Conservation (phyloP, 2,113 vertebrate genomes). For the Pristiophorus japonicus region DNA sequence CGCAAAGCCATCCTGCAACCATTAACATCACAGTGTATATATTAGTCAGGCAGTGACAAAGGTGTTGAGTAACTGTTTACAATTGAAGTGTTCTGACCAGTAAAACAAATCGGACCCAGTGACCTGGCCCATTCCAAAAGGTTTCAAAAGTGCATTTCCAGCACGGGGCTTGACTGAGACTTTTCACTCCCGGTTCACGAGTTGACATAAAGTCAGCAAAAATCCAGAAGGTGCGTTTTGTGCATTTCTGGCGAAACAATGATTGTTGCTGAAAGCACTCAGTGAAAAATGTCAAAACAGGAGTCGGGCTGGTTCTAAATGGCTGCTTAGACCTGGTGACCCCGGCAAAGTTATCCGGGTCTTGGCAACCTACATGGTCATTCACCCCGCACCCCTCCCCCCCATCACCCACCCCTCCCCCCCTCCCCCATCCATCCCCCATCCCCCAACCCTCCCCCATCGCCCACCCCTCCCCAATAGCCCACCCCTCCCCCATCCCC, state of each 20-base stretch:
- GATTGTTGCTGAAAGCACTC: not conserved
- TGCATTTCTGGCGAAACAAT: not conserved
- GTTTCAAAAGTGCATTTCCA: not conserved
- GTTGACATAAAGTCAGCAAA: not conserved
- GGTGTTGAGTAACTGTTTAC: not conserved
- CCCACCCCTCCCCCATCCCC: no score
- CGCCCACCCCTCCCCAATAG: not conserved
- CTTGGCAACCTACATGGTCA: not conserved
- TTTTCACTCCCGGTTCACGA: not conserved
- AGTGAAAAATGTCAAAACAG: conserved; percentile 28
- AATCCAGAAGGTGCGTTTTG: not conserved
- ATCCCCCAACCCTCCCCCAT: no score
- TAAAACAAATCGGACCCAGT: not conserved
- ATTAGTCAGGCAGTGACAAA: not conserved
- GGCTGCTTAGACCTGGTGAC: not conserved
- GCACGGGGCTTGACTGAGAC: not conserved
- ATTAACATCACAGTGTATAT: not conserved
- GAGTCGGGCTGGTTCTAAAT: not conserved
- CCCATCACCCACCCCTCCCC: not conserved
- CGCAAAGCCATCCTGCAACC: conserved; percentile 63
- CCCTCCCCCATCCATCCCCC: no score
- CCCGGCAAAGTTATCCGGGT: not conserved
- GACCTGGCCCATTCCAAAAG: not conserved
- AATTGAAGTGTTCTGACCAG: not conserved
- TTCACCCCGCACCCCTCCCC: not conserved